phyloP scores from a whole-genome alignment of 2,888 invertebrate species.

The Euphydryas editha region DNA sequence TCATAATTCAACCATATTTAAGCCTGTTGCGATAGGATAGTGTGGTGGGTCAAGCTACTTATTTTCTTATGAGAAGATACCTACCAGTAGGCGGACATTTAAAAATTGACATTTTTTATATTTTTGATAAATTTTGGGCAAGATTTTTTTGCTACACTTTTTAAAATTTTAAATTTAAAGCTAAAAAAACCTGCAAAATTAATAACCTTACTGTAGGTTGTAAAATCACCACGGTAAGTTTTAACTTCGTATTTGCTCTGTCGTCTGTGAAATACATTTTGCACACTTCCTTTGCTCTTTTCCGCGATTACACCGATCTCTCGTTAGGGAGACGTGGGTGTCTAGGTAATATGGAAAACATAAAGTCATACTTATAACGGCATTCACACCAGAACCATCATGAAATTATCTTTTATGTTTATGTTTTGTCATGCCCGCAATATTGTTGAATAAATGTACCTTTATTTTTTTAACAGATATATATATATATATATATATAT shows the following conservation, averaged over 20 bases:
- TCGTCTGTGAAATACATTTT: conserved; percentile 2
- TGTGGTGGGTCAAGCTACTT: too few relatives aligned
- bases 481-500: background rate
- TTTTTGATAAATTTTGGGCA: too few relatives aligned
- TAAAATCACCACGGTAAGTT: background rate
- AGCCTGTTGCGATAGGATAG: too few relatives aligned
- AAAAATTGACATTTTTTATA: too few relatives aligned
- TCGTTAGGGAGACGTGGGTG: conserved; percentile 8
- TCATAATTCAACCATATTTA: too few relatives aligned
- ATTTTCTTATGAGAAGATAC: too few relatives aligned
- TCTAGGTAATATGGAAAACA: conserved; percentile 15
- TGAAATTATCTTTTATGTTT: conserved; percentile 21
- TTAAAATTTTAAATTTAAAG: too few relatives aligned
- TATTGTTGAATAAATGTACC: conserved; percentile 3
- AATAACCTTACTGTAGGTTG: background rate
- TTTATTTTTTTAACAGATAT: background rate
- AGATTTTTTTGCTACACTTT: too few relatives aligned
- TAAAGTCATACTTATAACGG: conserved; percentile 17
- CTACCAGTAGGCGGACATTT: too few relatives aligned
- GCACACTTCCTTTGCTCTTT: conserved; percentile 7
- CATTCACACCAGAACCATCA: conserved; percentile 6
- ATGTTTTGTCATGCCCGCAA: conserved; percentile 15
- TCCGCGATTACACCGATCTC: conserved; percentile 16
- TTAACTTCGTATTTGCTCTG: background rate
- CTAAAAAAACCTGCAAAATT: background rate